These are phyloP conservation scores for Lepidocolaptes lacrymiger DNA, from an alignment of 2,797 vertebrate species.

Conservation along the genomic window DNA sequence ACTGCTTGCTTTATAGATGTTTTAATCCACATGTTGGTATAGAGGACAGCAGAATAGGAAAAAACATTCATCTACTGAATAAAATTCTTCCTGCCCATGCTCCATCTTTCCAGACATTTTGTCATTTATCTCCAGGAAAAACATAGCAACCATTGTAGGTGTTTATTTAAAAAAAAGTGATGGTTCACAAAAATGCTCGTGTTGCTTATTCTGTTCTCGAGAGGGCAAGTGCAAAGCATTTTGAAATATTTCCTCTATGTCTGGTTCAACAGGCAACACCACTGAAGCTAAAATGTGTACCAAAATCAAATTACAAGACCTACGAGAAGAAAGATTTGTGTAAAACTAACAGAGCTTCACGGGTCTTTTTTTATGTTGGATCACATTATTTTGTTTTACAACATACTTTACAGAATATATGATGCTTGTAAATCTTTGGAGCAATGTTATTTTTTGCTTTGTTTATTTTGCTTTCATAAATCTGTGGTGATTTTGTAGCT, in stretches of 20 bases:
- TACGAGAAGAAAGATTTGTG: background rate
- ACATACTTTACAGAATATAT: background rate
- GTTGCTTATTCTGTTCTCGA: background rate
- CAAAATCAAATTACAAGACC: background rate
- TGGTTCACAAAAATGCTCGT: background rate
- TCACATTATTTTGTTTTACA: constrained; percentile 41
- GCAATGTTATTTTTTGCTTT: background rate
- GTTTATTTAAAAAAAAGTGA: background rate
- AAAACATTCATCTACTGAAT: background rate
- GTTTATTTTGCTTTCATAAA: background rate
- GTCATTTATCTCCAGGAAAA: background rate
- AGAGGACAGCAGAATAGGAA: background rate
- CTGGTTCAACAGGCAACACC: background rate
- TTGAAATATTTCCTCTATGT: background rate
- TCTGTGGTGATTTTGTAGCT: background rate
- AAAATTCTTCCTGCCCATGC: background rate
- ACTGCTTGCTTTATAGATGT: background rate
- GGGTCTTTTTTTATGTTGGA: background rate
- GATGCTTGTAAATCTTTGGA: background rate
- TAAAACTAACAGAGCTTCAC: background rate
- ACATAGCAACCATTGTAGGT: background rate
- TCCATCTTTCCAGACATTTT: background rate
- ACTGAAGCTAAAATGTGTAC: background rate
- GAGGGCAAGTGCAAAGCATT: background rate
- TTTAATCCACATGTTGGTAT: background rate